These are phyloP conservation scores for Agrotis exclamationis DNA, from an alignment of 2,888 invertebrate genomes.

Conservation along the genomic window DNA sequence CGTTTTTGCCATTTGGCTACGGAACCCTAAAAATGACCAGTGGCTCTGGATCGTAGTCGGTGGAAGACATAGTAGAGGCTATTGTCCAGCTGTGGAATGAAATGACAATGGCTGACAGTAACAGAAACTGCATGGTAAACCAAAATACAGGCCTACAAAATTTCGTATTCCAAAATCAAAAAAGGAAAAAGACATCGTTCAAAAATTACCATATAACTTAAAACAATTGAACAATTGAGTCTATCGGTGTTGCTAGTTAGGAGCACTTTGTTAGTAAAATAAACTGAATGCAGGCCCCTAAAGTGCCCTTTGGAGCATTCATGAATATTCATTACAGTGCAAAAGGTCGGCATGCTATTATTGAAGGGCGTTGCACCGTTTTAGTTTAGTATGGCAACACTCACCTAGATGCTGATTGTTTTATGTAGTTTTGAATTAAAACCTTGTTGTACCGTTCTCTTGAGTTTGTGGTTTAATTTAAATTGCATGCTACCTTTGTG, in stretches of 20 bases:
- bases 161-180: background rate
- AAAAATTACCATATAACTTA: constrained; percentile 18
- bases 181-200: background rate
- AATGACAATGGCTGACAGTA: no score
- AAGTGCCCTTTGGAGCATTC: constrained; percentile 62
- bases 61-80: no score
- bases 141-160: background rate
- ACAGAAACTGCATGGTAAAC: background rate
- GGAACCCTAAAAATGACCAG: no score
- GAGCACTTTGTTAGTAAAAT: constrained; percentile 64
- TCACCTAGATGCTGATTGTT: constrained; percentile 38
- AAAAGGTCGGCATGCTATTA: constrained; percentile 60
- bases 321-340: constrained; percentile 65
- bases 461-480: background rate
- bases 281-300: constrained; percentile 45
- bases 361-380: constrained; percentile 60
- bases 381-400: constrained; percentile 41
- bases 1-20: no score
- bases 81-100: no score
- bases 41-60: no score
- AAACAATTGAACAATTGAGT: constrained; percentile 52
- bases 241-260: constrained; percentile 33
- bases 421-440: constrained; percentile 29
- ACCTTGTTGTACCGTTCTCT: background rate
- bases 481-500: background rate